Evolutionary conservation across 2,797 vertebrate genomes (phyloP).

Genomic region (Apodemus agrarius): DNA sequence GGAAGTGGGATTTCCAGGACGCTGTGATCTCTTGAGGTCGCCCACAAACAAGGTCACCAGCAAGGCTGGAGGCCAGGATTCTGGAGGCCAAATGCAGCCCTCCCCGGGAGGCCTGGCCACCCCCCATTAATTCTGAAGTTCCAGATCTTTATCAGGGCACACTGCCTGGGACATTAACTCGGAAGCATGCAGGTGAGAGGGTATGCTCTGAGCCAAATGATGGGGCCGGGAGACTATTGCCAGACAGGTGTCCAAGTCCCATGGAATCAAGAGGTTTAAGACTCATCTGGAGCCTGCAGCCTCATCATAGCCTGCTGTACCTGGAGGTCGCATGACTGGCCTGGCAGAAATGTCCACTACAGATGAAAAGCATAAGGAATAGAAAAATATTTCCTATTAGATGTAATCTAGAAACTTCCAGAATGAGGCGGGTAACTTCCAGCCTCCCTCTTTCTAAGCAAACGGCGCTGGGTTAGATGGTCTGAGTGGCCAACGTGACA

Average conservation of each 20-base stretch:
- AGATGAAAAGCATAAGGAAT: rapidly evolving
- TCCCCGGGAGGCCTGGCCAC: background rate
- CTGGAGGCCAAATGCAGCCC: background rate
- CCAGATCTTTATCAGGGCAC: conserved; percentile 40
- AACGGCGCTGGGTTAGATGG: rapidly evolving
- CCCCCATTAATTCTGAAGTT: conserved; percentile 28
- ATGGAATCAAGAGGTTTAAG: background rate
- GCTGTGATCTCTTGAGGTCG: background rate
- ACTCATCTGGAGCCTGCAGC: rapidly evolving
- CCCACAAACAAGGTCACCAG: conserved; percentile 42
- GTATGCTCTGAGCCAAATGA: background rate
- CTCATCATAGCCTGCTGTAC: background rate
- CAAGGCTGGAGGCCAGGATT: background rate
- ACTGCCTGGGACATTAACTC: conserved; percentile 53
- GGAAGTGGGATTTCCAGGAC: background rate
- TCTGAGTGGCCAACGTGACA: rapidly evolving
- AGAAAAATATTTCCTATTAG: background rate
- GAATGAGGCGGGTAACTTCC: background rate
- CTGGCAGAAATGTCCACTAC: background rate
- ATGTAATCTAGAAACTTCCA: background rate
- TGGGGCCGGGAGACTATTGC: background rate
- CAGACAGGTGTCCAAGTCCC: background rate
- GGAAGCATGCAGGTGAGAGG: conserved; percentile 7
- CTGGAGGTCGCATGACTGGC: rapidly evolving
- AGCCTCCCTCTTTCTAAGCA: background rate